Base-by-base conservation (phyloP, 2,113 vertebrate species). In the Melanerpes aurifrons region DNA sequence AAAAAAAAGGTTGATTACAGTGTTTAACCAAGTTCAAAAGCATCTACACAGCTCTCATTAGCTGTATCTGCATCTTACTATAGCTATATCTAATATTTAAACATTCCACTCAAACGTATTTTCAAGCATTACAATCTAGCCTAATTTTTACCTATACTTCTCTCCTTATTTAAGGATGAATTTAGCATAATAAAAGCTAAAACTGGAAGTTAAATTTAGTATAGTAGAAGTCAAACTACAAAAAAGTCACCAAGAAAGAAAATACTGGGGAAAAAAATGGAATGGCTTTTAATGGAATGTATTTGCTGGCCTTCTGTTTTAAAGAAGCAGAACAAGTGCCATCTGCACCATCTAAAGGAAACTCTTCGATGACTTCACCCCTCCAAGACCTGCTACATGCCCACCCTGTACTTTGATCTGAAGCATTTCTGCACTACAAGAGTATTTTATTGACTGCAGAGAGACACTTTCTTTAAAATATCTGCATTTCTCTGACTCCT, bases 401-500 rank as follows among this genome's bases (percentile, higher is more conserved):
- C 87, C 92, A 97, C 84, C 48, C 88, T 76, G 89, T 80, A 92
- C 89, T 85, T 95, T 96, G 93, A 85, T 84, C 80, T 90, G 90
- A 96, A 91, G 84, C 63, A 91, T 86, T 96, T 95, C 95, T 89
- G 89, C 89, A 91, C 59, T 87, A 84, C 93, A 97, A 89, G 70
- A 76, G 86, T 87, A 11, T 8, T 94, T 92, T 80, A 95, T 89
- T 37, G 91, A 94, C 89, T 85, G 83, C 91, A 87, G 85, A 78
- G 83, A 29, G 86, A 93, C 91, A 80, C 77, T 91, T 96, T 87
- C 94, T 94, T 82, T 95, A 93, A 96, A 97, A 73, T 92, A 94
- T 89, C 32, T 75, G 58, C 92, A 7, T 9, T 37, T 12, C 92
- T 94, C 82, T 89, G 85, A 92, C 64, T 81, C 53, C 94, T 96